These are phyloP conservation scores for Caloenas nicobarica DNA, from an alignment of 2,113 vertebrate species.

Conservation along the genomic window DNA sequence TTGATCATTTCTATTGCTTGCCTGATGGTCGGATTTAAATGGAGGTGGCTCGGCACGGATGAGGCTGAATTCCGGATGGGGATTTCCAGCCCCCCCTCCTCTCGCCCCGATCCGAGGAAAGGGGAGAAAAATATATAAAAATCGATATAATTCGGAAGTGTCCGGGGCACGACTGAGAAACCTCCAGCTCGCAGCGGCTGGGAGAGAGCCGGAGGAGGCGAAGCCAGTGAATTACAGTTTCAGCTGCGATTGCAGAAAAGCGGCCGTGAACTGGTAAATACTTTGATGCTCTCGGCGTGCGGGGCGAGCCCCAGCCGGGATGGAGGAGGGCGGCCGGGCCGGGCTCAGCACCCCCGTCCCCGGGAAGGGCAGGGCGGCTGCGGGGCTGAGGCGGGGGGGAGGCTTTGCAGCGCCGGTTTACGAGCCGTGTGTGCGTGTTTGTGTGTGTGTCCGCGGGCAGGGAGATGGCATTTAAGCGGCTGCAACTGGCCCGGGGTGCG, in stretches of 20 bases:
- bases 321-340: no score
- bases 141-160: constrained; percentile 71
- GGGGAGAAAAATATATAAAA: constrained; percentile 52
- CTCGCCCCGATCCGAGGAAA: constrained; percentile 40
- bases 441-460: no score
- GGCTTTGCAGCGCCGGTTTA: no score
- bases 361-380: no score
- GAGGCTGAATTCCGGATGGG: constrained; percentile 64
- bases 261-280: constrained; percentile 76
- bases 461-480: no score
- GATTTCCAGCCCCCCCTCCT: neutral
- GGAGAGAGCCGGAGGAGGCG: constrained; percentile 7
- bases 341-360: no score
- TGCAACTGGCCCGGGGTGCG: no score
- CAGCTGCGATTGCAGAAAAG: constrained; percentile 24
- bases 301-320: neutral
- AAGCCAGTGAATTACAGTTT: constrained; percentile 38
- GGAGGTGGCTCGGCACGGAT: constrained; percentile 71
- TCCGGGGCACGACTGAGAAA: constrained; percentile 57
- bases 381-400: no score
- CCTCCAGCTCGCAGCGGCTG: constrained; percentile 42
- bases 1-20: constrained; percentile 75
- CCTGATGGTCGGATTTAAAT: constrained; percentile 80
- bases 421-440: no score
- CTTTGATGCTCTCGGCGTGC: constrained; percentile 65